Evolutionary conservation across 2,888 invertebrate genomes (phyloP).

Genomic region (Aphidius colemani): DNA sequence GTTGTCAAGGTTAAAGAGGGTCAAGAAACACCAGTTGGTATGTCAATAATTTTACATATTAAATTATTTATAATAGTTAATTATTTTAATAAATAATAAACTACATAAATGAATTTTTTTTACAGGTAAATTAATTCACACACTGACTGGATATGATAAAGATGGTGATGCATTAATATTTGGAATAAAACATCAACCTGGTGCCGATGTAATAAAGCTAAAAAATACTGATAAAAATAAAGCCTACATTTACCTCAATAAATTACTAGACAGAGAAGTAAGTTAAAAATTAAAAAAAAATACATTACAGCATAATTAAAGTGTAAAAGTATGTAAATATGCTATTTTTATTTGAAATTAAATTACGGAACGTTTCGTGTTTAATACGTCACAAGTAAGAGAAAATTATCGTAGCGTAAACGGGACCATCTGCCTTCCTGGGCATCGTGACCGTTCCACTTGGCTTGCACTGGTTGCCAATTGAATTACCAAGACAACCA

Average conservation of each 20-base stretch:
- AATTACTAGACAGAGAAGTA: slow-evolving; percentile 90
- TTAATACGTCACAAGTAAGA: slow-evolving; percentile 22
- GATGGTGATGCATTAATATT: slow-evolving; percentile 85
- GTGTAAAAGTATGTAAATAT: slow-evolving; percentile 10
- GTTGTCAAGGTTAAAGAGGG: slow-evolving; percentile 89
- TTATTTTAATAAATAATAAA: slow-evolving; percentile 7
- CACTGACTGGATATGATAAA: slow-evolving; percentile 80
- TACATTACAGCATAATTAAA: slow-evolving; percentile 3
- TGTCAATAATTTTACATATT: slow-evolving; percentile 51
- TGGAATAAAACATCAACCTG: slow-evolving; percentile 79
- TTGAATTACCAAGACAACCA: slow-evolving; percentile 46
- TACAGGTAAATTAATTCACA: slow-evolving; percentile 81
- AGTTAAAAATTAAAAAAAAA: slow-evolving; percentile 11
- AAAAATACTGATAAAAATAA: slow-evolving; percentile 80
- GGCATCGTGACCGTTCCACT: slow-evolving; percentile 46
- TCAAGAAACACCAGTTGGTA: slow-evolving; percentile 82
- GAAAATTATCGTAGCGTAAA: slow-evolving; percentile 36
- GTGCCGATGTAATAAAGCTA: slow-evolving; percentile 82
- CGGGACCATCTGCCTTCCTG: slow-evolving; percentile 36
- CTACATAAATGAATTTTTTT: slow-evolving; percentile 36
- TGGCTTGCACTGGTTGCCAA: slow-evolving; percentile 38
- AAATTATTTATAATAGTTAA: slow-evolving; percentile 14
- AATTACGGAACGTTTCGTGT: slow-evolving; percentile 32
- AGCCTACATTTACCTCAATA: slow-evolving; percentile 85
- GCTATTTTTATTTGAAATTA: slow-evolving; percentile 17